Conservation (phyloP, 2,888 invertebrate species). For the Aleiodes leptofemur region DNA sequence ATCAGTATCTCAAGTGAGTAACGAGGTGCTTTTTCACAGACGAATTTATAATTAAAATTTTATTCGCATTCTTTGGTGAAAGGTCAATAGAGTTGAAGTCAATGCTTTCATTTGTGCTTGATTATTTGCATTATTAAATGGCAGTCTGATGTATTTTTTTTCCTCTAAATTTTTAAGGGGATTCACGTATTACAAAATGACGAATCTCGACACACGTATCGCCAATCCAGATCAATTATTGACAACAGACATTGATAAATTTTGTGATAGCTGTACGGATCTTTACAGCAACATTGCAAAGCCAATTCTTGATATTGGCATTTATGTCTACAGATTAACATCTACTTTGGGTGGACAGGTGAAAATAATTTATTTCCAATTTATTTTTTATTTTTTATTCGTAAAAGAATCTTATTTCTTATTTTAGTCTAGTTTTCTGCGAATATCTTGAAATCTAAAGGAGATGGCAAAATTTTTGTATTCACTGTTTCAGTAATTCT, state of each 20-base stretch:
- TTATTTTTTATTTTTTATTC: not conserved
- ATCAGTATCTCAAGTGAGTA: slow-evolving; percentile 93
- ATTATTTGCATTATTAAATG: slow-evolving; percentile 40
- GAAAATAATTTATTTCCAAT: slow-evolving; percentile 44
- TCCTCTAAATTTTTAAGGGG: slow-evolving; percentile 79
- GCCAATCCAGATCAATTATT: slow-evolving; percentile 96
- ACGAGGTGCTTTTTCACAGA: not conserved
- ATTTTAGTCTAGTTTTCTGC: too few relatives aligned
- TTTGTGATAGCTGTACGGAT: slow-evolving; percentile 96
- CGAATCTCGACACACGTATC: slow-evolving; percentile 95
- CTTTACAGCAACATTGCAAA: slow-evolving; percentile 98
- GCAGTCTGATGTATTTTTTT: slow-evolving; percentile 31
- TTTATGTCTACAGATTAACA: slow-evolving; percentile 94
- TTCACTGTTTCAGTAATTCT: too few relatives aligned
- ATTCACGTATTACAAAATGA: slow-evolving; percentile 97
- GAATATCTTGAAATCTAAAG: not conserved
- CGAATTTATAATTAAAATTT: too few relatives aligned
- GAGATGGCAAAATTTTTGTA: too few relatives aligned
- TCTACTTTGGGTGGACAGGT: slow-evolving; percentile 89
- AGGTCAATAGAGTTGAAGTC: slow-evolving; percentile 1
- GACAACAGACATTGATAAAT: slow-evolving; percentile 97
- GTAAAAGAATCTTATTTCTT: not conserved
- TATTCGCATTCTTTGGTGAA: not conserved
- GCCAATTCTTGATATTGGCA: slow-evolving; percentile 94
- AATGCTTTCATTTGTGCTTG: slow-evolving; percentile 24